Percentiles rank a stretch among this genome's conserved stretches.
phyloP scores from a whole-genome alignment of 2,113 vertebrate genomes.

The Petrocephalus zakoni region DNA sequence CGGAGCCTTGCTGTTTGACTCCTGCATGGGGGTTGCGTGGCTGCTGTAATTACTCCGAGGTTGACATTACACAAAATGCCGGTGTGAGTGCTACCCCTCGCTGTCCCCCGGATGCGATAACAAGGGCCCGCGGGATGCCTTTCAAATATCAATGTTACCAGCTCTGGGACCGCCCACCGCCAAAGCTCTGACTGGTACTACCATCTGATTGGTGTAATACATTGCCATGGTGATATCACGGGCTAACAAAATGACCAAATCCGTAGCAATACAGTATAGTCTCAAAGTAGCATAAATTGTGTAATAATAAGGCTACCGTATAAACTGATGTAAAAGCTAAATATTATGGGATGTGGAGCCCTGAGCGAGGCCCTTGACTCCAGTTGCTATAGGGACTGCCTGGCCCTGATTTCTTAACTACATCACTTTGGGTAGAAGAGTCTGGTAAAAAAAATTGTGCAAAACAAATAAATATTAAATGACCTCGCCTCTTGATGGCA shows the following conservation, averaged over 20 bases:
- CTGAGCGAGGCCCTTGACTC: not conserved
- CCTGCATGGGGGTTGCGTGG: not conserved
- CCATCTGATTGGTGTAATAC: not conserved
- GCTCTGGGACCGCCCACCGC: not conserved
- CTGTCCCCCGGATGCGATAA: not conserved
- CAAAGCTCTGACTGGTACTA: not conserved
- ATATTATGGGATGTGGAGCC: not conserved
- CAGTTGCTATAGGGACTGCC: not conserved
- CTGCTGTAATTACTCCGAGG: conserved; percentile 12
- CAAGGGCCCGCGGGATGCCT: not conserved
- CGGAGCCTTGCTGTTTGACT: not conserved
- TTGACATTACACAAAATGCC: not conserved
- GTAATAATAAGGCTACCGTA: not conserved
- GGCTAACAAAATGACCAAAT: not conserved
- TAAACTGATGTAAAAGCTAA: not conserved
- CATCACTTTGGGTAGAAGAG: not conserved
- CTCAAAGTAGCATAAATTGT: not conserved
- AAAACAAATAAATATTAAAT: not conserved
- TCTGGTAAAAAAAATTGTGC: not conserved
- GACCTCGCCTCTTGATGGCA: not conserved
- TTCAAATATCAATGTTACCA: not conserved
- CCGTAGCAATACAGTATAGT: not conserved
- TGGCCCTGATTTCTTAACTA: not conserved
- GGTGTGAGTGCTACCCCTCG: not conserved
- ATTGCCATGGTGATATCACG: not conserved